phyloP scores from a whole-genome alignment of 2,113 vertebrate genomes.

The Morone chrysops region DNA sequence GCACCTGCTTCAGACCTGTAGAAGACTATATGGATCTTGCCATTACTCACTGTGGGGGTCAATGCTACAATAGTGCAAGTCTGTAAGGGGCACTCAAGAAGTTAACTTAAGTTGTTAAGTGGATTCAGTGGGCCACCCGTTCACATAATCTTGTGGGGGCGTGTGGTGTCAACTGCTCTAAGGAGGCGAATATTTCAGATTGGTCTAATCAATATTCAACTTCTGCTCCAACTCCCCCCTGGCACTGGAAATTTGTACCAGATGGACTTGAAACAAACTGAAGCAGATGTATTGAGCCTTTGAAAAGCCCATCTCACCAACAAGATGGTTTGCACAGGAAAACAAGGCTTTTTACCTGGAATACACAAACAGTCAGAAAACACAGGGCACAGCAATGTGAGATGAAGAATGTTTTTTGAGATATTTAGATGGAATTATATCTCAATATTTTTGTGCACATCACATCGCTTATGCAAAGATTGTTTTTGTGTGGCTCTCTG shows the following conservation, averaged over 20 bases:
- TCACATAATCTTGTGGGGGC: constrained; percentile 49
- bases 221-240: constrained; percentile 38
- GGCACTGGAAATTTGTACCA: constrained; percentile 47
- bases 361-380: constrained; percentile 8
- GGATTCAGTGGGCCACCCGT: constrained; percentile 41
- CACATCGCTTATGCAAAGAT: not conserved
- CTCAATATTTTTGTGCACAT: not conserved
- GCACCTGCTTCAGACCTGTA: not conserved
- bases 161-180: constrained; percentile 43
- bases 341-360: constrained; percentile 8
- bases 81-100: constrained; percentile 29
- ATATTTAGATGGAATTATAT: not conserved
- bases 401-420: not conserved
- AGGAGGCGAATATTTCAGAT: constrained; percentile 64
- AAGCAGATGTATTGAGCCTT: constrained; percentile 46
- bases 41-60: constrained; percentile 21
- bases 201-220: constrained; percentile 70
- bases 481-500: not conserved
- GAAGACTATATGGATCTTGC: not conserved
- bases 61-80: constrained; percentile 8
- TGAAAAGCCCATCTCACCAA: constrained; percentile 38
- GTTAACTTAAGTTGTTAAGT: constrained; percentile 39
- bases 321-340: constrained; percentile 32
- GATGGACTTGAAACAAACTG: constrained; percentile 59
- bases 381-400: not conserved